phyloP scores from a whole-genome alignment of 2,888 invertebrate genomes.

The Lasius fuliginosus region DNA sequence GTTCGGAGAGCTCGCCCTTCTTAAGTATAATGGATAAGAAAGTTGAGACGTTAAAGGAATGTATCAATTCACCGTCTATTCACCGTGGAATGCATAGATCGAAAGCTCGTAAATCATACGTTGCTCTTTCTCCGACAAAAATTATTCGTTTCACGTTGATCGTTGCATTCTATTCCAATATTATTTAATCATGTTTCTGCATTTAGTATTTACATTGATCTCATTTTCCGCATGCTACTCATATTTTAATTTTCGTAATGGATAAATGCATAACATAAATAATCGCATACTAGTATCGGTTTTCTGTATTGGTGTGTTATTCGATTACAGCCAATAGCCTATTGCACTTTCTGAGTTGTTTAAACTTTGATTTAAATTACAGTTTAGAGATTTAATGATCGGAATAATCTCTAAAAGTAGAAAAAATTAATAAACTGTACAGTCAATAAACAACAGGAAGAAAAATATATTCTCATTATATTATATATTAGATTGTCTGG shows the following conservation, averaged over 20 bases:
- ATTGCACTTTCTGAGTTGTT: not conserved
- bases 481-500: not conserved
- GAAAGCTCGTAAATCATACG: constrained; percentile 50
- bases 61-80: constrained; percentile 79
- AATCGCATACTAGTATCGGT: not conserved
- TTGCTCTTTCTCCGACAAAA: not conserved
- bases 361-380: not conserved
- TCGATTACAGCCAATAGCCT: not conserved
- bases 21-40: constrained; percentile 60
- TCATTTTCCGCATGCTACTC: not conserved
- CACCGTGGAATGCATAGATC: constrained; percentile 9
- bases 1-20: constrained; percentile 34
- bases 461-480: not conserved
- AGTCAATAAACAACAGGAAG: not conserved
- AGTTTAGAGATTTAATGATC: constrained; percentile 1
- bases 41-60: constrained; percentile 62
- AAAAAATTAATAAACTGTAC: not conserved
- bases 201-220: not conserved
- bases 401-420: not conserved
- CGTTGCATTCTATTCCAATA: not conserved
- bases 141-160: not conserved
- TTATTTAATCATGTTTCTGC: not conserved
- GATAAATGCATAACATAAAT: not conserved
- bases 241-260: constrained; percentile 19
- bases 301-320: not conserved